These are phyloP conservation scores for Thalassoma bifasciatum DNA, from an alignment of 2,113 vertebrate genomes.

Conservation along the genomic window DNA sequence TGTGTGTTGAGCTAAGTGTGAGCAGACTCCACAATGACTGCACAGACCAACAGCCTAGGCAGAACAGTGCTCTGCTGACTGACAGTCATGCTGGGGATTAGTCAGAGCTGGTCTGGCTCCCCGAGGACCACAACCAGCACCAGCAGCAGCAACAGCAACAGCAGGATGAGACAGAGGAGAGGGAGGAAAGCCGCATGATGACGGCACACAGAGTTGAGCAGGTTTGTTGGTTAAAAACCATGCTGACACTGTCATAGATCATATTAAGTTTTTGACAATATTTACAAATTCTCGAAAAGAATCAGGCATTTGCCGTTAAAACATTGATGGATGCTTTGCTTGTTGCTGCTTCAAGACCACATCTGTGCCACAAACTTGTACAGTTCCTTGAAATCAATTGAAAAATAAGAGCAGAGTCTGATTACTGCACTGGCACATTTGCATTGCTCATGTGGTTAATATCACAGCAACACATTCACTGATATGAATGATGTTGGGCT, in stretches of 20 bases:
- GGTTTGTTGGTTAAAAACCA: not conserved
- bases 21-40: conserved; percentile 11
- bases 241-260: not conserved
- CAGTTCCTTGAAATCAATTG: too few species aligned
- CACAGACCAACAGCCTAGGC: conserved; percentile 21
- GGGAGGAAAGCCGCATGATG: not conserved
- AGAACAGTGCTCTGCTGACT: conserved; percentile 26
- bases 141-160: conserved; percentile 1
- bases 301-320: too few species aligned
- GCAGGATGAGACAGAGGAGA: not conserved
- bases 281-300: too few species aligned
- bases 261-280: too few species aligned
- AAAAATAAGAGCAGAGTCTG: too few species aligned
- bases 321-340: too few species aligned
- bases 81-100: conserved; percentile 46
- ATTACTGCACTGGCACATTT: too few species aligned
- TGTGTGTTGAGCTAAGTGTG: conserved; percentile 1
- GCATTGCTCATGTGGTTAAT: too few species aligned
- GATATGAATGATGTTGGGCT: too few species aligned
- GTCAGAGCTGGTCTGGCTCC: conserved; percentile 36
- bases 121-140: conserved; percentile 25
- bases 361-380: too few species aligned
- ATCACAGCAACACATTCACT: too few species aligned
- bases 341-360: too few species aligned
- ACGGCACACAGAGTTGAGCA: not conserved